Base-by-base conservation (phyloP, 2,888 invertebrate genomes). In the Fragum sueziense region DNA sequence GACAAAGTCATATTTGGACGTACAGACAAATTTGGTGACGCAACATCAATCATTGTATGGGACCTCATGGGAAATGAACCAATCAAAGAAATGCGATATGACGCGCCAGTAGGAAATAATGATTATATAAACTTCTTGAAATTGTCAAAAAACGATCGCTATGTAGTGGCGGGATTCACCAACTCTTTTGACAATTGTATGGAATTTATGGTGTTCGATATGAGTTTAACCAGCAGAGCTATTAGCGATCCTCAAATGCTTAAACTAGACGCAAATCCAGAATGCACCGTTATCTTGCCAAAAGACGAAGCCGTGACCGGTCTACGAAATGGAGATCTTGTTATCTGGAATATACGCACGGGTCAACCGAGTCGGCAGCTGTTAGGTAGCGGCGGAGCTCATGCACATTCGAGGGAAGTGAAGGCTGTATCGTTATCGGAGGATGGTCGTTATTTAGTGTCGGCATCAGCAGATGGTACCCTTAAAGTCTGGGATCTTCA, bases 251-350 rank as follows among this genome's bases (percentile, higher is more conserved):
- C 93, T 9, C 88, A 88, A 79, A 88, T 92, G 73, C 85, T 93
- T 41, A 90, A 90, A 62, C 80, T 93, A 70, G 91, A 93, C 77
- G 93, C 93, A 22, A 86, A 89, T 68, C 91, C 91, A 20, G 91
- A 91, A 29, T 90, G 90, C 74, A 93, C 93, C 1, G 92, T 90
- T 34, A 87, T 92, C 22, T 86, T 93, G 70, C 92, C 91, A 34
- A 89, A 90, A 71, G 92, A 93, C 68, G 93, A 93, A 79, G 93
- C 91, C 1, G 91, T 92, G 22, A 93, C 93, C 34, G 93, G 93
- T 31, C 90, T 93, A 22, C 83, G 92, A 31, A 92, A 92, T 75
- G 93, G 93, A 52, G 92, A 93, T 73, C 88, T 93, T 22, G 88
- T 91, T 33, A 89, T 93, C 70, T 93, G 93, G 93, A 93, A 91